These are phyloP conservation scores for Meles meles DNA, from an alignment of 2,113 vertebrate species.

Conservation along the genomic window DNA sequence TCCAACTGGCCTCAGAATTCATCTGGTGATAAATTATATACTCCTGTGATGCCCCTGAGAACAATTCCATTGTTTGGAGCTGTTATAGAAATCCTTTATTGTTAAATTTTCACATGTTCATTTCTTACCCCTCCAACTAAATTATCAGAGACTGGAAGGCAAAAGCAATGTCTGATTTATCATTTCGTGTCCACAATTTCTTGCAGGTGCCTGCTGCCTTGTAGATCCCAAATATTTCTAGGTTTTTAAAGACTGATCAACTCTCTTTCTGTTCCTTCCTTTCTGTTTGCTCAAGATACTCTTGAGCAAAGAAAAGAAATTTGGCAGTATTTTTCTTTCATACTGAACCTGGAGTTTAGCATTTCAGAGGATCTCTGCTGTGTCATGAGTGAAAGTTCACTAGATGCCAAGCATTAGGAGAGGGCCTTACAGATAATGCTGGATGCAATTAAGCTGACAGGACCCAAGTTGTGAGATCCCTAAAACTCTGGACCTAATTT, in stretches of 20 bases:
- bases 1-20: neutral
- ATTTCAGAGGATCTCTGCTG: slow-evolving; percentile 20
- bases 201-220: neutral
- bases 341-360: neutral
- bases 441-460: neutral
- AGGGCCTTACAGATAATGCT: neutral
- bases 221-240: neutral
- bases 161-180: neutral
- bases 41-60: neutral
- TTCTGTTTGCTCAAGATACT: neutral
- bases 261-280: neutral
- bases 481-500: neutral
- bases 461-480: neutral
- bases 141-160: neutral
- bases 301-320: slow-evolving; percentile 21
- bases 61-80: neutral
- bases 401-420: neutral
- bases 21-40: slow-evolving; percentile 23
- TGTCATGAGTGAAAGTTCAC: neutral
- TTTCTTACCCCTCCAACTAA: slow-evolving; percentile 19
- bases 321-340: neutral
- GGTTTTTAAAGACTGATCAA: slow-evolving; percentile 27
- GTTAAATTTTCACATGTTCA: neutral
- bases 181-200: neutral
- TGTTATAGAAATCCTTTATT: neutral